Conservation (phyloP, 2,113 vertebrate species). For the Cyphomyrus plagiostoma region DNA sequence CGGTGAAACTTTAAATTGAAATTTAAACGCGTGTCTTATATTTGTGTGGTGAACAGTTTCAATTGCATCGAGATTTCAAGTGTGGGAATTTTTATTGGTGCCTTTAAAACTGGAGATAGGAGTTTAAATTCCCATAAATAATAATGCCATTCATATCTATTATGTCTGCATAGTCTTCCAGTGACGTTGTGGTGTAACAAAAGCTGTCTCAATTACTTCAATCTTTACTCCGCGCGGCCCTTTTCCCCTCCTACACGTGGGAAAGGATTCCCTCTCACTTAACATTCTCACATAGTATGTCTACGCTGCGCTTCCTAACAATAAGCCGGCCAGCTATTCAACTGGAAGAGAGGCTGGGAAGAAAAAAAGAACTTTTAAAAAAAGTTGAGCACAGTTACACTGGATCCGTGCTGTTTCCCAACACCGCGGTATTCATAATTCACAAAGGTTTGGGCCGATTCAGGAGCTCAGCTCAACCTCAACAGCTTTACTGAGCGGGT, state of each 20-base stretch:
- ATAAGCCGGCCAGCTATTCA: constrained; percentile 58
- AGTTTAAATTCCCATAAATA: constrained; percentile 22
- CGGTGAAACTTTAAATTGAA: not conserved
- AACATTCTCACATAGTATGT: constrained; percentile 55
- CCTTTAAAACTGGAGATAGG: not conserved
- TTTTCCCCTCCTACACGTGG: constrained; percentile 53
- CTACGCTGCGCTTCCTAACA: constrained; percentile 46
- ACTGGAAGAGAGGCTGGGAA: constrained; percentile 37
- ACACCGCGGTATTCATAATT: constrained; percentile 22
- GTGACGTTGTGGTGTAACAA: constrained; percentile 33
- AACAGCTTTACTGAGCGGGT: constrained; percentile 9
- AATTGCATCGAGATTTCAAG: constrained; percentile 6
- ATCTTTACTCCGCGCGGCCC: constrained; percentile 47
- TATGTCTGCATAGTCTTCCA: constrained; percentile 21
- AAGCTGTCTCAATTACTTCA: constrained; percentile 41
- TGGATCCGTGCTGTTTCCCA: constrained; percentile 40
- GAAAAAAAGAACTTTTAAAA: constrained; percentile 24
- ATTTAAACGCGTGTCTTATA: not conserved
- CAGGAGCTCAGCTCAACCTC: constrained; percentile 4
- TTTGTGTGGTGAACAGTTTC: not conserved
- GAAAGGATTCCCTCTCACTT: constrained; percentile 58
- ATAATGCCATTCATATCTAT: constrained; percentile 13
- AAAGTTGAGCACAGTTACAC: constrained; percentile 49
- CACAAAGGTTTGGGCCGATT: constrained; percentile 29
- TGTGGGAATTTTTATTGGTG: constrained; percentile 2